Evolutionary conservation across 1,140 invertebrate species (phyloP).

Genomic region (Archivesica marissinica): DNA sequence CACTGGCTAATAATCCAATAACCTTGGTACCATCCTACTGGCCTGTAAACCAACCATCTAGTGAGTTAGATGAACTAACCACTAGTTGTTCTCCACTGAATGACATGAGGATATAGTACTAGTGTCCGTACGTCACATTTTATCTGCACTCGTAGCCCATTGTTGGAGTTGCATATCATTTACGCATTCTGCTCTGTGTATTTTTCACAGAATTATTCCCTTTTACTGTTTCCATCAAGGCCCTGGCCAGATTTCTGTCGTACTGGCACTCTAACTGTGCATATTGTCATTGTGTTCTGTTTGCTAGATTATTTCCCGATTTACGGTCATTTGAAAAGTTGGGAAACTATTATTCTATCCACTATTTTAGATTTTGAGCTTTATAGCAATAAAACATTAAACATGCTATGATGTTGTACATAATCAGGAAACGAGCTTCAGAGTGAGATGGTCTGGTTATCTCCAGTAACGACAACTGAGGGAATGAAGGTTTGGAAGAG

Average conservation of each 20-base stretch:
- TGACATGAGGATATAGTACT: too few relatives aligned
- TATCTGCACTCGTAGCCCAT: too few relatives aligned
- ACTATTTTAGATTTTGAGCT: not conserved
- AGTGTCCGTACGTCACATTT: too few relatives aligned
- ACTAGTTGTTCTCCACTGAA: too few relatives aligned
- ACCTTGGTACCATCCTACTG: too few relatives aligned
- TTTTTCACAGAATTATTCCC: too few relatives aligned
- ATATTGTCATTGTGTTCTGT: not conserved
- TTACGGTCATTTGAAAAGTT: not conserved
- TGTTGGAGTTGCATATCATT: too few relatives aligned
- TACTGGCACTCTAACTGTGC: not conserved
- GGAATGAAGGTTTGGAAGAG: conserved; percentile 8
- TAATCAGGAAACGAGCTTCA: conserved; percentile 26
- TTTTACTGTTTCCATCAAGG: too few relatives aligned
- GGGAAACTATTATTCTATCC: not conserved
- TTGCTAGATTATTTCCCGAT: not conserved
- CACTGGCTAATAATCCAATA: too few relatives aligned
- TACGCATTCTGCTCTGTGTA: too few relatives aligned
- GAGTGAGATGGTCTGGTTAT: conserved; percentile 23
- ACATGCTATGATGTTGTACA: not conserved
- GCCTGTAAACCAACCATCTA: too few relatives aligned
- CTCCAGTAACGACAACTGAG: not conserved
- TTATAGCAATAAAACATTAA: not conserved
- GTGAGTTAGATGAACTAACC: too few relatives aligned
- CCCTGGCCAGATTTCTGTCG: not conserved